Evolutionary conservation across 2,888 invertebrate species (phyloP).

Genomic region (Epinotia bilunana): DNA sequence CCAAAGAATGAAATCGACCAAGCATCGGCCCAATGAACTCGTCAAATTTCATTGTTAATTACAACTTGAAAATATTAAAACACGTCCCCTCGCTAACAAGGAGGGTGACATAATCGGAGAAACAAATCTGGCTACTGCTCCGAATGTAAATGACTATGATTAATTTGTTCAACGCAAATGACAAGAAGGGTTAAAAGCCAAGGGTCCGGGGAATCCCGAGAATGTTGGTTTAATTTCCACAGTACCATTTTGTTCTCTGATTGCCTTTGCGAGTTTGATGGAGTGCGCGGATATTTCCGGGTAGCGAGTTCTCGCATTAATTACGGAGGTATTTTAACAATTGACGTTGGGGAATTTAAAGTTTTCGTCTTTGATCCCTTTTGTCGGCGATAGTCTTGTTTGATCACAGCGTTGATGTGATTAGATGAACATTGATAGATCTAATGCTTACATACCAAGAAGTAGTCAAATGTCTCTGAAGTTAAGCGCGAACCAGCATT

Average conservation of each 20-base stretch:
- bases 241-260: constrained; percentile 74
- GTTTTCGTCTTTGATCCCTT: constrained; percentile 66
- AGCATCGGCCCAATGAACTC: constrained; percentile 40
- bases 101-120: constrained; percentile 83
- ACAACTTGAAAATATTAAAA: constrained; percentile 72
- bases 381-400: constrained; percentile 47
- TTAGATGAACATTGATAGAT: constrained; percentile 21
- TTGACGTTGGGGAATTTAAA: constrained; percentile 60
- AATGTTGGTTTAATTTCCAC: constrained; percentile 78
- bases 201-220: constrained; percentile 71
- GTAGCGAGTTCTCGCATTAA: constrained; percentile 73
- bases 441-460: neutral
- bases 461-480: neutral
- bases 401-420: constrained; percentile 32
- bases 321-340: constrained; percentile 60
- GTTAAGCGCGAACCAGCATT: neutral
- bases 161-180: constrained; percentile 83
- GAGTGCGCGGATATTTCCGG: constrained; percentile 81
- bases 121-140: constrained; percentile 83
- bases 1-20: constrained; percentile 22
- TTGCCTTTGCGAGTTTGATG: constrained; percentile 83
- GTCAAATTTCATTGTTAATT: constrained; percentile 57
- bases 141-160: constrained; percentile 85
- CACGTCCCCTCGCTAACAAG: constrained; percentile 76
- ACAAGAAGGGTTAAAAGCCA: constrained; percentile 83